Percentiles rank a stretch among this genome's conserved stretches.
Conservation (phyloP, 2,888 invertebrate species). For the Drosophila multiciliata region DNA sequence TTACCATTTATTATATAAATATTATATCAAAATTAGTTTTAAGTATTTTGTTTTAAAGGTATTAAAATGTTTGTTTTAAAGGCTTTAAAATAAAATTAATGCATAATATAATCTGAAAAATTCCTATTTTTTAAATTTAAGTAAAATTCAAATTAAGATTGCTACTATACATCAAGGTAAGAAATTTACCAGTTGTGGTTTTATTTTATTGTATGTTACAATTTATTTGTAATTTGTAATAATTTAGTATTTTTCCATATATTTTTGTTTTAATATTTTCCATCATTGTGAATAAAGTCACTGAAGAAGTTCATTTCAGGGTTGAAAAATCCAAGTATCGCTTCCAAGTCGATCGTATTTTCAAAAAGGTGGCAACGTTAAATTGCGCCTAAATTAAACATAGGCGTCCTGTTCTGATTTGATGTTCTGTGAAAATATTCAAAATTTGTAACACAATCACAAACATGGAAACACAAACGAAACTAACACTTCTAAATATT, state of each 20-base stretch:
- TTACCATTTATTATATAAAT: too few species aligned
- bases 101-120: background rate
- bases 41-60: background rate
- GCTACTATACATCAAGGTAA: background rate
- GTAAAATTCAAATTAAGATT: background rate
- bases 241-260: background rate
- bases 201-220: background rate
- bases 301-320: background rate
- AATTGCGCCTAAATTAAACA: background rate
- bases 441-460: slow-evolving; percentile 2
- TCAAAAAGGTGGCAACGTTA: background rate
- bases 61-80: background rate
- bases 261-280: background rate
- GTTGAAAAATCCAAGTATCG: background rate
- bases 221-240: background rate
- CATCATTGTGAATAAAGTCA: background rate
- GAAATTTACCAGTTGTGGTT: background rate
- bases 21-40: background rate
- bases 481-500: slow-evolving; percentile 63
- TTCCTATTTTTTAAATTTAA: background rate
- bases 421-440: slow-evolving; percentile 10
- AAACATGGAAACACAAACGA: slow-evolving; percentile 44
- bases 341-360: background rate
- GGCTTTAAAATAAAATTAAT: background rate
- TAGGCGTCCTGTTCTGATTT: background rate